Evolutionary conservation across 2,113 vertebrate genomes (phyloP).

Genomic region (Eolophus roseicapilla): DNA sequence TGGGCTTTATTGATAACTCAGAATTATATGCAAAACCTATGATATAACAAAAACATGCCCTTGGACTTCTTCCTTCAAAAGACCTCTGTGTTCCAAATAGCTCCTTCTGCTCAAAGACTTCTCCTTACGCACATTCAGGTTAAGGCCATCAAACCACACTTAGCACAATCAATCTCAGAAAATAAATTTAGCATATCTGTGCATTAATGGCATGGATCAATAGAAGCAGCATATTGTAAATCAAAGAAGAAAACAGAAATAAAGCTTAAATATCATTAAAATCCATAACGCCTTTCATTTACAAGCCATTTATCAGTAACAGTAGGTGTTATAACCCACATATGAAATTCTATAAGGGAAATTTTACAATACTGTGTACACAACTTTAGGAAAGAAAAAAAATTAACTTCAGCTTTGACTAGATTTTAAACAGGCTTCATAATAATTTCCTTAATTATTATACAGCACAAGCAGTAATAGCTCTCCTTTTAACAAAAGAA

Average conservation of each 20-base stretch:
- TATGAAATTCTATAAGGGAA: neutral
- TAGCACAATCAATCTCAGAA: neutral
- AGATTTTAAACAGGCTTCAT: neutral
- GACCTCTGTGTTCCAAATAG: neutral
- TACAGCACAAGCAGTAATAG: neutral
- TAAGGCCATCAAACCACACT: neutral
- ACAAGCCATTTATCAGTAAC: neutral
- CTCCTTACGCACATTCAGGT: neutral
- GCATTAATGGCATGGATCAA: slow-evolving; percentile 18
- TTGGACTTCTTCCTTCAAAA: neutral
- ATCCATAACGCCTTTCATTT: neutral
- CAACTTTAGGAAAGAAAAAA: neutral
- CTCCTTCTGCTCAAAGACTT: neutral
- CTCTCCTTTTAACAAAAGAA: neutral
- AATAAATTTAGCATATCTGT: neutral
- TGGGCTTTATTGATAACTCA: neutral
- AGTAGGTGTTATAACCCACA: neutral
- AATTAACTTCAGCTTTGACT: neutral
- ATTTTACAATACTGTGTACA: neutral
- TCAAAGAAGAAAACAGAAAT: slow-evolving; percentile 11
- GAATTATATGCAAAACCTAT: neutral
- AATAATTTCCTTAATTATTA: neutral
- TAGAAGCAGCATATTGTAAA: neutral
- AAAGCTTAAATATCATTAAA: slow-evolving; percentile 1
- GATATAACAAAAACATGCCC: neutral